Evolutionary conservation across 1,140 invertebrate species (phyloP).

Genomic region (Aleiodes sp.): DNA sequence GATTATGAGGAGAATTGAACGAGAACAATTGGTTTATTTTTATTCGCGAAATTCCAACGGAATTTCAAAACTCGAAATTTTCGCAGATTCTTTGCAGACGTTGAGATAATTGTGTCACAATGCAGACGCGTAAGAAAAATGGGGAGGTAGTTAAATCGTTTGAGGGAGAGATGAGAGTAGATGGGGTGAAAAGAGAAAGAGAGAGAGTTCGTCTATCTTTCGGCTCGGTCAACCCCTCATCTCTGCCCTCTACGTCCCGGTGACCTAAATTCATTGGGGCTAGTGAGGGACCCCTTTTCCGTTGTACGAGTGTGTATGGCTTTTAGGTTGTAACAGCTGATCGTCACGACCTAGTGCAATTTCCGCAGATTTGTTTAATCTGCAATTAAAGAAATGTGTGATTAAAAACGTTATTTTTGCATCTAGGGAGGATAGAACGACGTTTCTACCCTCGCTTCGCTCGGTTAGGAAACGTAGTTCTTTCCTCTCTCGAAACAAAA

Average conservation of each 20-base stretch:
- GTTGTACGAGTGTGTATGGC: slow-evolving; percentile 27
- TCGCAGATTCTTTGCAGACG: too few relatives aligned
- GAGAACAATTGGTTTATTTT: too few relatives aligned
- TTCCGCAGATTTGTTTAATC: slow-evolving; percentile 36
- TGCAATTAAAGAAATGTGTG: background rate
- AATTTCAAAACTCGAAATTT: too few relatives aligned
- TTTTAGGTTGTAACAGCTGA: slow-evolving; percentile 48
- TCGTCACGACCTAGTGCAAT: slow-evolving; percentile 58
- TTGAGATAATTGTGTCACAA: too few relatives aligned
- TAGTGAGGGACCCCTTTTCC: slow-evolving; percentile 50
- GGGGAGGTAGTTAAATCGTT: slow-evolving; percentile 24
- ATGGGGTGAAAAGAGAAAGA: slow-evolving; percentile 38
- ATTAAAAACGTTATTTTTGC: background rate
- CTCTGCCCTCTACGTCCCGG: slow-evolving; percentile 60
- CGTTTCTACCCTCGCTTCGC: too few relatives aligned
- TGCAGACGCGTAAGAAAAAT: slow-evolving; percentile 22
- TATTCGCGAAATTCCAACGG: too few relatives aligned
- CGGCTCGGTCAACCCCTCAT: slow-evolving; percentile 61
- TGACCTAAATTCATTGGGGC: slow-evolving; percentile 59
- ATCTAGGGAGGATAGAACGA: too few relatives aligned
- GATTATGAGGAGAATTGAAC: too few relatives aligned
- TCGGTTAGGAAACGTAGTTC: too few relatives aligned
- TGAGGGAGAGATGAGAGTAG: slow-evolving; percentile 36
- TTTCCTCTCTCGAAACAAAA: too few relatives aligned
- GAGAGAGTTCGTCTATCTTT: slow-evolving; percentile 41